Base-by-base conservation (phyloP, 2,113 vertebrate species). In the Saguinus midas region DNA sequence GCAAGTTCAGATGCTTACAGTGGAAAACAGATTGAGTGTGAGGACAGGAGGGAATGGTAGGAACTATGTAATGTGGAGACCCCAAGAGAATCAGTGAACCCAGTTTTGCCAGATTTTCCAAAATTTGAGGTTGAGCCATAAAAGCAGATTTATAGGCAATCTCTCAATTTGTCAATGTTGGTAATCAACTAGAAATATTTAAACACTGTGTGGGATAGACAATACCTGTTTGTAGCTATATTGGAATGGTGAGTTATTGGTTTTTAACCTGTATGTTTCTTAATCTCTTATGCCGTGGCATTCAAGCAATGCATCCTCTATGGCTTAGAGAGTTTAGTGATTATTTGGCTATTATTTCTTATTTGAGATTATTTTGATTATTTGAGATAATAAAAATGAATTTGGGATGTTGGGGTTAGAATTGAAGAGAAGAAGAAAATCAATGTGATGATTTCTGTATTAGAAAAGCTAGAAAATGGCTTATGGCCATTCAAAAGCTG, bases 361-460 rank as follows among this genome's bases (percentile, higher is more conserved):
- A 96, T 73, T 80, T 48, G 61, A 88, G n/a, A 83, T 84, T 95
- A 64, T 78, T 90, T 86, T 72, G 48, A 93, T 88, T 70, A 81
- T 64, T 70, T 87, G 50, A 40, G 76, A 35, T 25, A 45, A 83
- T 84, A 75, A 86, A 73, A 83, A 73, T 57, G 52, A 70, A 48
- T 27, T 80, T 90, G 58, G 37, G 29, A 1, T 90, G 27, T 40
- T 52, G 35, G 18, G 6, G 8, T 14, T 20, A 66, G 86, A 40
- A 73, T 0, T 17, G 23, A 57, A 23, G 25, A 58, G 40, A 29
- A 64, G 25, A 40, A 9, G 25, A 78, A 91, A 84, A 58, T 66
- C 57, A 37, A 40, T 23, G 12, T 25, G 14, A 80, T 58, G 75
- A 12, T 85, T 79, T 89, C 58, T n/a, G 5, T 45, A 17, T 45